Conservation (phyloP, 2,797 vertebrate genomes). For the Alauda arvensis region DNA sequence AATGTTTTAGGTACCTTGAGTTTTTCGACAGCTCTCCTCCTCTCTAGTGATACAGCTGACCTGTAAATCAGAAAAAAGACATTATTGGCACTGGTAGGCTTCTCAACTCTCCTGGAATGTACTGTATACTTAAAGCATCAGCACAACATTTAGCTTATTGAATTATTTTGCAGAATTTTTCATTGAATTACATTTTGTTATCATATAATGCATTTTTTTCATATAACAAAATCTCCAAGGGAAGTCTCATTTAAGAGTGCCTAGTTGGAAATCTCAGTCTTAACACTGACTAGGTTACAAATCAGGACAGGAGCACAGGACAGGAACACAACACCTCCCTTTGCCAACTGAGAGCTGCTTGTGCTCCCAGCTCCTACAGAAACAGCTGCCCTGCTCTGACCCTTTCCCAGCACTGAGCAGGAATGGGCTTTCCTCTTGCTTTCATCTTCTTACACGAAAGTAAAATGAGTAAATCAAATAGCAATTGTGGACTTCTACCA, state of each 20-base stretch:
- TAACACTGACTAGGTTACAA: background rate
- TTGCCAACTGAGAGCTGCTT: background rate
- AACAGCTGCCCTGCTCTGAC: background rate
- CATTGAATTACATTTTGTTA: background rate
- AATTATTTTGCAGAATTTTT: background rate
- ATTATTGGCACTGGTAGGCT: background rate
- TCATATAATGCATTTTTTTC: background rate
- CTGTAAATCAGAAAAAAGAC: conserved; percentile 46
- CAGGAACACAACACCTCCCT: background rate
- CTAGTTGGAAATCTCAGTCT: background rate
- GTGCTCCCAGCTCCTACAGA: background rate
- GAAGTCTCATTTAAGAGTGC: background rate
- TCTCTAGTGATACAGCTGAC: conserved; percentile 6
- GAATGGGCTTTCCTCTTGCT: background rate
- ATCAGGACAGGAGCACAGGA: background rate
- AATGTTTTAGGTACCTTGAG: conserved; percentile 37
- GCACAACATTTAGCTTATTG: background rate
- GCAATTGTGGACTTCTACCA: background rate
- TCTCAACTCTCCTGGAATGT: background rate
- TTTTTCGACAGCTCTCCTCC: conserved; percentile 25
- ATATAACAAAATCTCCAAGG: background rate
- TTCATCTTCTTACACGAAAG: background rate
- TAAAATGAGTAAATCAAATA: background rate
- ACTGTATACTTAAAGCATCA: background rate
- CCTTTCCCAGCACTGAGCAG: background rate